Base-by-base conservation (phyloP, 2,113 vertebrate genomes). In the Hippocampus zosterae region DNA sequence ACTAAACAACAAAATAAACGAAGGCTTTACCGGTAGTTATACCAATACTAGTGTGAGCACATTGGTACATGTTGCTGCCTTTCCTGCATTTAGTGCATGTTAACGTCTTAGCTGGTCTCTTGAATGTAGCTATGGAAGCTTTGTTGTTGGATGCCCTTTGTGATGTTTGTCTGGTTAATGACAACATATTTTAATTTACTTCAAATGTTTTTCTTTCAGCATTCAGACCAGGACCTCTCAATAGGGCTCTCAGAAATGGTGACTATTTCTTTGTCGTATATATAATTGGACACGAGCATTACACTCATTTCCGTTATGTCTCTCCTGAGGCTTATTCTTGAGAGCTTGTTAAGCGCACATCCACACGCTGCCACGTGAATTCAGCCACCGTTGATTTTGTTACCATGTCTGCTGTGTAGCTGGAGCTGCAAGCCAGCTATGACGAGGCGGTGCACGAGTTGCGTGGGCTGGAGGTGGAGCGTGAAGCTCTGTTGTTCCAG, bases 401-500 rank as follows among this genome's bases (percentile, higher is more conserved):
- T 18, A n/a, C 50, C 67, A 50, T 82, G 66, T 64, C 68, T 83
- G 66, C 79, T 72, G 29, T 69, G 19, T 82, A 92, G 90, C 53
- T 88, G 79, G 91, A 92, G 72, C 90, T 92, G 70, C 91, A 91
- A 81, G 86, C 84, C 72, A 86, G 78, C 85, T 92, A 92, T 53
- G 88, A 92, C 2, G 87, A 88, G 74, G 89, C 81, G 67, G 75
- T 92, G 72, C 88, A 89, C 83, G 91, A 92, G 79, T 74, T 92
- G 78, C 88, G 81, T 70, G 83, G 83, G 63, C 74, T 92, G 79
- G 92, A 92, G 84, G 82, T 92, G 5, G 89, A 91, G 84, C 87
- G 90, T 66, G 92, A 91, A 67, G 62, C 84, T 55, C 80, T 92
- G 80, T 75, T 92, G 77, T 92, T 93, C 86, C 91, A 93, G 88